Conservation (phyloP, 2,797 vertebrate species). For the Amblyraja radiata region DNA sequence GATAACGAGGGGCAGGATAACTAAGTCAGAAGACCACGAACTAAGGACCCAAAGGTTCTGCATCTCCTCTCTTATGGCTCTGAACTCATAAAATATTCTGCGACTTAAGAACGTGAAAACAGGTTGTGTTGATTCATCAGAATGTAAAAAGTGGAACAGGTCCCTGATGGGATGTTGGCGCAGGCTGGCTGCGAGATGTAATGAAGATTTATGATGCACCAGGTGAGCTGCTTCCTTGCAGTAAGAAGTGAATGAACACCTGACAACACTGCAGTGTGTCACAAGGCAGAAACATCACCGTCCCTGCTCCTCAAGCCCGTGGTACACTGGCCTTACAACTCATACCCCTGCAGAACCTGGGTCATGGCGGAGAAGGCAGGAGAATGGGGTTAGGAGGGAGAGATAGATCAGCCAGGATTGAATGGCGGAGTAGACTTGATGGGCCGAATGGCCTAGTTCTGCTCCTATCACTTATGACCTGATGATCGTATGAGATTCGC, state of each 20-base stretch:
- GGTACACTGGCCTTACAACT: too few relatives aligned
- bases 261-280: background rate
- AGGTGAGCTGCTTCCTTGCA: slow-evolving; percentile 31
- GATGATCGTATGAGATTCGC: too few relatives aligned
- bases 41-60: background rate
- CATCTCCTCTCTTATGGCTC: background rate
- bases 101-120: background rate
- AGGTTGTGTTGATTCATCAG: slow-evolving; percentile 28
- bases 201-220: slow-evolving; percentile 28
- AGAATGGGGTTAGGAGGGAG: too few relatives aligned
- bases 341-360: too few relatives aligned
- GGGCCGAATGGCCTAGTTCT: too few relatives aligned
- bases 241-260: slow-evolving; percentile 1
- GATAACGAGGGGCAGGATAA: background rate
- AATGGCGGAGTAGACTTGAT: too few relatives aligned
- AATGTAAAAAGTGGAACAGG: slow-evolving; percentile 24
- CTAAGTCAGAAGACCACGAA: background rate
- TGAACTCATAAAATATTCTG: slow-evolving; percentile 1
- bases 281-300: background rate
- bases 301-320: background rate
- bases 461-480: too few relatives aligned
- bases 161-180: slow-evolving; percentile 8
- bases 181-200: background rate
- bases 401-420: too few relatives aligned
- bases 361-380: too few relatives aligned